Conservation (phyloP, 2,888 invertebrate species). For the Ernsta delagoae region DNA sequence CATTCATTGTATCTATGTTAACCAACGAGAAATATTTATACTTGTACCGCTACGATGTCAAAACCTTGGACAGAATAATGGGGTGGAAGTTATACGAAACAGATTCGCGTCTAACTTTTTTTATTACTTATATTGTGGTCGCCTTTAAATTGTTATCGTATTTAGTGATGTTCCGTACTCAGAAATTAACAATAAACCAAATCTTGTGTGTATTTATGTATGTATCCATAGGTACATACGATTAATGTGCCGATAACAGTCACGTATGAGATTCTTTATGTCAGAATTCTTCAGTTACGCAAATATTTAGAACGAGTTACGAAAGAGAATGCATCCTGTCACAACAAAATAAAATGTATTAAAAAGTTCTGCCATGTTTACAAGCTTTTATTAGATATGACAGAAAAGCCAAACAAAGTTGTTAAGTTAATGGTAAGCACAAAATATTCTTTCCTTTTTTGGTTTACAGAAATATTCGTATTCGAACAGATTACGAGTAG, state of each 20-base stretch:
- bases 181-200: not conserved
- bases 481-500: no score
- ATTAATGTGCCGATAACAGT: not conserved
- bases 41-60: no score
- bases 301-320: not conserved
- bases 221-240: not conserved
- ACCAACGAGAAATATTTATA: no score
- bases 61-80: no score
- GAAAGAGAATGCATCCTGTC: not conserved
- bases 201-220: not conserved
- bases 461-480: no score
- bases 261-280: not conserved
- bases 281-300: not conserved
- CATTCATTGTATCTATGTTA: no score
- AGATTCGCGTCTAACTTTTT: not conserved
- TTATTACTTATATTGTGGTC: not conserved
- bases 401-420: no score
- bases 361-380: no score
- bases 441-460: no score
- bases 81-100: not conserved
- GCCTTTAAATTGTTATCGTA: not conserved
- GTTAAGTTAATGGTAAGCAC: no score
- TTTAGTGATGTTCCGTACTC: not conserved
- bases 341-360: no score
- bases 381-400: no score